Conservation (phyloP, 2,113 vertebrate species). For the Rafetus swinhoei region DNA sequence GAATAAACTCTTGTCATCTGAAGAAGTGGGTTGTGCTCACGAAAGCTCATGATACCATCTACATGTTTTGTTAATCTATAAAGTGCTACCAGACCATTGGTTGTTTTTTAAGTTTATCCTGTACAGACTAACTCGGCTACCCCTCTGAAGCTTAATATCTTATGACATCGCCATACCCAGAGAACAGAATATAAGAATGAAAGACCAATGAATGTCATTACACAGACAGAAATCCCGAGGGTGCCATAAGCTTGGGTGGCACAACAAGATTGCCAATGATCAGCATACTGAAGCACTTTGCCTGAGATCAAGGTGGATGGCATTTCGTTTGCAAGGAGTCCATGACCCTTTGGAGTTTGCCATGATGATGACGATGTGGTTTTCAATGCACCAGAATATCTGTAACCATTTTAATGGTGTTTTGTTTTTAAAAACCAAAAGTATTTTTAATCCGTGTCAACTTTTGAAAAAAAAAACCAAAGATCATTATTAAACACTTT, state of each 20-base stretch:
- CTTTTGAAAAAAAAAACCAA: neutral
- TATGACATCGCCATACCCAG: neutral
- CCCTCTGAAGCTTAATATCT: neutral
- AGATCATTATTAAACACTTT: neutral
- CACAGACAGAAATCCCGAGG: neutral
- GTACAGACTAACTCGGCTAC: no score
- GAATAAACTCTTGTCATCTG: neutral
- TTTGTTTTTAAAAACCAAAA: neutral
- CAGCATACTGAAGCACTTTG: neutral
- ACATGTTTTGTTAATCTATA: no score
- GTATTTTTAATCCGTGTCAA: neutral
- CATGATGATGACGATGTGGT: neutral
- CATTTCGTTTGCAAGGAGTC: neutral
- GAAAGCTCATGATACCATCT: no score
- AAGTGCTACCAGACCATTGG: no score
- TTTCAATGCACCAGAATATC: neutral
- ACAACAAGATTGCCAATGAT: neutral
- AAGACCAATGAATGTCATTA: neutral
- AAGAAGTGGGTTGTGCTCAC: no score
- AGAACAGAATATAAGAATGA: neutral
- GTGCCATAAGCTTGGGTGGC: neutral
- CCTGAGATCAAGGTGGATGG: neutral
- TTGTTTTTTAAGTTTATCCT: no score
- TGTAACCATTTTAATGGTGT: neutral
- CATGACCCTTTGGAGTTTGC: neutral